Conservation (phyloP, 2,797 vertebrate genomes). For the Tinamus major region DNA sequence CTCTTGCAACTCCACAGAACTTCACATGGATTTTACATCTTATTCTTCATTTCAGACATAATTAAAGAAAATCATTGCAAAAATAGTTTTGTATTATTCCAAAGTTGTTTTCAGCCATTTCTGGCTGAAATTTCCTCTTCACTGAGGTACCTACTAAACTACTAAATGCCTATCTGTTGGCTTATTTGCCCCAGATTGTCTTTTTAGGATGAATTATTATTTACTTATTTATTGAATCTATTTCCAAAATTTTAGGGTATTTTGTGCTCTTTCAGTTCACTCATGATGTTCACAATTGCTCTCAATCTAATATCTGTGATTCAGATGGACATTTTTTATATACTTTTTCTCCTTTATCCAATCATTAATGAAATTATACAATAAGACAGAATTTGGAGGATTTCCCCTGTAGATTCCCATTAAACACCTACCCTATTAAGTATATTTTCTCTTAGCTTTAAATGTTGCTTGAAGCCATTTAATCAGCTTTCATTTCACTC, state of each 20-base stretch:
- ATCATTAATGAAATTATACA: conserved; percentile 1
- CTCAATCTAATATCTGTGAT: neutral
- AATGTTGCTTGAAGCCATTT: neutral
- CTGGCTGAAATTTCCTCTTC: conserved; percentile 9
- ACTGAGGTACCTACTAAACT: neutral
- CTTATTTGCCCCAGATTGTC: neutral
- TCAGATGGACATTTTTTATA: conserved; percentile 1
- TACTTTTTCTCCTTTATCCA: neutral
- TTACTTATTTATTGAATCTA: neutral
- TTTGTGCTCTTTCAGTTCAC: neutral
- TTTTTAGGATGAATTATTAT: neutral
- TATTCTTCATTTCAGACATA: conserved; percentile 18
- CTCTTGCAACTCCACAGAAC: neutral
- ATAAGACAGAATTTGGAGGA: neutral
- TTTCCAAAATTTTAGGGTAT: neutral
- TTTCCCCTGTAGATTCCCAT: neutral
- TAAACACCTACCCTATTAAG: neutral
- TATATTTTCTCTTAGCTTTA: neutral
- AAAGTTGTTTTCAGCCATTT: neutral
- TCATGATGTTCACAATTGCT: neutral
- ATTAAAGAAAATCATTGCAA: conserved; percentile 9
- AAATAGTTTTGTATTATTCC: neutral
- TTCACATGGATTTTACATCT: neutral
- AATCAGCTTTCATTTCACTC: neutral
- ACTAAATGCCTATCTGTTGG: neutral